Conservation (phyloP, 1,140 invertebrate species). For the Apolygus lucorum region DNA sequence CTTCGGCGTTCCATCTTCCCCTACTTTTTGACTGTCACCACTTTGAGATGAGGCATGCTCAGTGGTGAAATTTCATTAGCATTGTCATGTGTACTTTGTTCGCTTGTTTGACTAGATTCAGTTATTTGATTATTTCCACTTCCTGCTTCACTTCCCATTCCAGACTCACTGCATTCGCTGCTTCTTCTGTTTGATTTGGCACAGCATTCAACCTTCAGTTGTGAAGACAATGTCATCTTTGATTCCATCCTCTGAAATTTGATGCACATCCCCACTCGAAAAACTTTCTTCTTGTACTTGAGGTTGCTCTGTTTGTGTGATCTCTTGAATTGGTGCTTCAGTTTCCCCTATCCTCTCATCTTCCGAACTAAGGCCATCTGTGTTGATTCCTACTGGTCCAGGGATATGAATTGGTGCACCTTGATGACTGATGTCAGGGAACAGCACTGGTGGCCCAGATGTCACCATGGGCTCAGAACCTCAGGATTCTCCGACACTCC, state of each 20-base stretch:
- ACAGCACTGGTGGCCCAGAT: background rate
- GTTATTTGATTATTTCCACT: background rate
- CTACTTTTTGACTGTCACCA: background rate
- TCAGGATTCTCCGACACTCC: background rate
- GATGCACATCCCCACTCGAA: too few relatives aligned
- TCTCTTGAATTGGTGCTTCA: background rate
- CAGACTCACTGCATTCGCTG: too few relatives aligned
- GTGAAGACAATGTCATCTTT: too few relatives aligned
- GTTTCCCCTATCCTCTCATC: background rate
- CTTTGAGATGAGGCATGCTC: too few relatives aligned
- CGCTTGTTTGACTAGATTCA: background rate
- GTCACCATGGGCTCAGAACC: background rate
- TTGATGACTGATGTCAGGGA: background rate
- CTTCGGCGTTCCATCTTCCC: background rate
- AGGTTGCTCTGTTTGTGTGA: background rate
- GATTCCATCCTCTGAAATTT: too few relatives aligned
- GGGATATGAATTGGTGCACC: background rate
- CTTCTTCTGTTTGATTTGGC: background rate
- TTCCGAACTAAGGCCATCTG: background rate
- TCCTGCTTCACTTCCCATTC: too few relatives aligned
- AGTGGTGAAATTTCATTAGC: background rate
- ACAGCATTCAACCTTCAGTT: background rate
- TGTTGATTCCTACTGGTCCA: background rate
- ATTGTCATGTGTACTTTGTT: background rate
- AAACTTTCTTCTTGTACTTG: too few relatives aligned